Evolutionary conservation across 1,140 invertebrate species (phyloP).

Genomic region (Goniozus legneri): DNA sequence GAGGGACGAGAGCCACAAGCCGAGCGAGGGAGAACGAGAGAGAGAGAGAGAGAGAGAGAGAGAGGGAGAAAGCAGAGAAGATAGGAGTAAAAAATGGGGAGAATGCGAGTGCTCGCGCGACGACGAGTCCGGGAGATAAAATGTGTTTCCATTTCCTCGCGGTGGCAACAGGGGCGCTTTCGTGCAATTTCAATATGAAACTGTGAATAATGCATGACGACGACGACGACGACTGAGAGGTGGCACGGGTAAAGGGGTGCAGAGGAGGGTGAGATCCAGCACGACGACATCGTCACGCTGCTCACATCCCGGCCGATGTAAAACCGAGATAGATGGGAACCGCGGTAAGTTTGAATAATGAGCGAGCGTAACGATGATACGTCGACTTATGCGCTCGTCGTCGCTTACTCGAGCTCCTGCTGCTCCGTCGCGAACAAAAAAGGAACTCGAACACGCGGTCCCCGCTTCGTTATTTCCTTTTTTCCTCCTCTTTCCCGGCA

Average conservation of each 20-base stretch:
- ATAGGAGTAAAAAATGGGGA: slow-evolving; percentile 19
- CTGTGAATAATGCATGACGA: slow-evolving; percentile 46
- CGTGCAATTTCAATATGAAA: slow-evolving; percentile 46
- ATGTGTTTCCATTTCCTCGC: slow-evolving; percentile 32
- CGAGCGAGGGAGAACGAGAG: not conserved
- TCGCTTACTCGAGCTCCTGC: too few species aligned
- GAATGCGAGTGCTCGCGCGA: slow-evolving; percentile 5
- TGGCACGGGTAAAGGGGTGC: too few species aligned
- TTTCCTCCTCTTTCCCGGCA: too few species aligned
- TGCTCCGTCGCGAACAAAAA: too few species aligned
- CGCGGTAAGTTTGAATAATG: slow-evolving; percentile 48
- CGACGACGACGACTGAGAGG: too few species aligned
- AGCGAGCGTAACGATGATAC: slow-evolving; percentile 37
- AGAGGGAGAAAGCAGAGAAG: not conserved
- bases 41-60: not conserved
- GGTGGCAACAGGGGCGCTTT: slow-evolving; percentile 17
- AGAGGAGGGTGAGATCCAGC: slow-evolving; percentile 27
- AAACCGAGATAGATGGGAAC: slow-evolving; percentile 46
- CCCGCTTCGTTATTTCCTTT: too few species aligned
- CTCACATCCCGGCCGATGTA: slow-evolving; percentile 44
- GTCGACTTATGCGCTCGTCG: too few species aligned
- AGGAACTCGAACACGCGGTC: too few species aligned
- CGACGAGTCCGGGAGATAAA: slow-evolving; percentile 27
- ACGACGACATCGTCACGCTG: slow-evolving; percentile 39
- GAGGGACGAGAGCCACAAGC: too few species aligned